A percentile compares a stretch with the other conserved stretches of the same genome.
These are phyloP conservation scores for Cranoglanis bouderius DNA, from an alignment of 2,113 vertebrate genomes.

Conservation along the genomic window DNA sequence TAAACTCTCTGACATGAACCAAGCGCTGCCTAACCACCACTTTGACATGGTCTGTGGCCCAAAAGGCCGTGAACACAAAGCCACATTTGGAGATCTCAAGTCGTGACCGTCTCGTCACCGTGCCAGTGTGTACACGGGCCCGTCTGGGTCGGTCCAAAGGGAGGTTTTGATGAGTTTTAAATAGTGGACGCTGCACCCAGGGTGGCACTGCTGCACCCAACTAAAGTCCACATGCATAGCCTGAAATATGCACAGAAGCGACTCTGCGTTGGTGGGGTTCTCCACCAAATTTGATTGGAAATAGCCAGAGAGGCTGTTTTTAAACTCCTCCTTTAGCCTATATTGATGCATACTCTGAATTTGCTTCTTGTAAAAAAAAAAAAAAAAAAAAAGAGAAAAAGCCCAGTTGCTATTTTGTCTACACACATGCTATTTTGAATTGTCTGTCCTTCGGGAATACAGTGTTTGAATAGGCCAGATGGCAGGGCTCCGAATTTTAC, in stretches of 20 bases:
- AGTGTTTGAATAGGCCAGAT: slow-evolving; percentile 13
- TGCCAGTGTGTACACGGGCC: slow-evolving; percentile 29
- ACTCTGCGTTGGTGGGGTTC: slow-evolving; percentile 39
- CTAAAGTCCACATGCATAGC: slow-evolving; percentile 9
- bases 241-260: slow-evolving; percentile 35
- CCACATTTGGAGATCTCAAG: slow-evolving; percentile 39
- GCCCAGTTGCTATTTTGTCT: slow-evolving; percentile 32
- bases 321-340: slow-evolving; percentile 22
- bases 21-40: slow-evolving; percentile 33
- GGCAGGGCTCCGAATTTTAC: neutral
- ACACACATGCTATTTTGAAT: slow-evolving; percentile 22
- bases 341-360: slow-evolving; percentile 39
- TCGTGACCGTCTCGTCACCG: slow-evolving; percentile 24
- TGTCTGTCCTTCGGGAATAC: slow-evolving; percentile 17
- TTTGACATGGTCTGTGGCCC: slow-evolving; percentile 33
- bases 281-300: slow-evolving; percentile 44
- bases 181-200: slow-evolving; percentile 51
- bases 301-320: slow-evolving; percentile 23
- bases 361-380: neutral
- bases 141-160: slow-evolving; percentile 34
- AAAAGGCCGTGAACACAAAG: slow-evolving; percentile 34
- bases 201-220: slow-evolving; percentile 47
- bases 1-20: slow-evolving; percentile 19
- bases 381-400: too few species aligned
- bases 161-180: slow-evolving; percentile 43